Conservation (phyloP, 2,888 invertebrate genomes). For the Dyspetes luteomarginatus region DNA sequence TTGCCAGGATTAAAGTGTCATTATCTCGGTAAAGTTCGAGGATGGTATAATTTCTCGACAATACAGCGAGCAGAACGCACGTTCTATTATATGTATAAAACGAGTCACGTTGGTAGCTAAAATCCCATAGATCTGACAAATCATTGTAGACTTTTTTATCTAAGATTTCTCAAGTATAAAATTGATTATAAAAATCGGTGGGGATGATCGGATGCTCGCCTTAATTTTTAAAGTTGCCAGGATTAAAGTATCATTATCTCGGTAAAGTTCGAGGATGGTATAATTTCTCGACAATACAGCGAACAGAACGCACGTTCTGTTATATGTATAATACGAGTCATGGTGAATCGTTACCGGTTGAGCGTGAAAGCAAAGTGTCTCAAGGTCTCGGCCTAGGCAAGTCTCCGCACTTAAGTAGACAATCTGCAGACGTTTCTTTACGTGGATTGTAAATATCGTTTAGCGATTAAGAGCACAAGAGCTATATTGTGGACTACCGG, state of each 20-base stretch:
- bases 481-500: not conserved
- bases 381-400: constrained; percentile 69
- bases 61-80: not conserved
- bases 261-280: constrained; percentile 29
- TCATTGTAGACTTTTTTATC: too few relatives aligned
- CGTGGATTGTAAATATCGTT: constrained; percentile 8
- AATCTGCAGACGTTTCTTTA: constrained; percentile 25
- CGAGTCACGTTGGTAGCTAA: not conserved
- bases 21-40: constrained; percentile 27
- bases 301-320: not conserved
- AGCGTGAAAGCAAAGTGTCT: constrained; percentile 69
- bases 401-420: constrained; percentile 19
- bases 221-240: not conserved
- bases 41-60: not conserved
- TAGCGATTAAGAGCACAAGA: constrained; percentile 10
- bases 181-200: not conserved
- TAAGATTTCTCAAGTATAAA: constrained; percentile 25
- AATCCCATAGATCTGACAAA: not conserved
- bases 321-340: not conserved
- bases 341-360: not conserved
- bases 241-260: not conserved
- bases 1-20: not conserved
- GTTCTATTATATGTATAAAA: not conserved
- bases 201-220: not conserved
- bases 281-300: not conserved